phyloP scores from a whole-genome alignment of 2,888 invertebrate species.

The Euproctis similis region DNA sequence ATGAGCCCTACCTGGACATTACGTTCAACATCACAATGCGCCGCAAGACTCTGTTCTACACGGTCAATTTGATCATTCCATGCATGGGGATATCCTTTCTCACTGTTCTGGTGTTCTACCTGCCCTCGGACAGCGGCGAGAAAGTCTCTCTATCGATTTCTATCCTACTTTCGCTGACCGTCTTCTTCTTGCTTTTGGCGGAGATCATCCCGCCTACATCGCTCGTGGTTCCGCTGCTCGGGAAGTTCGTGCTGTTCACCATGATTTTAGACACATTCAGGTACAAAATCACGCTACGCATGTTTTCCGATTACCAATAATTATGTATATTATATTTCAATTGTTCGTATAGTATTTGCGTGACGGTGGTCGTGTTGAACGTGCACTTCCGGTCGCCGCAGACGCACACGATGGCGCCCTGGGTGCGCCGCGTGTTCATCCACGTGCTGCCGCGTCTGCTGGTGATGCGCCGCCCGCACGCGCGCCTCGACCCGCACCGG shows the following conservation, averaged over 20 bases:
- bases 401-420: slow-evolving; percentile 97
- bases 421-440: slow-evolving; percentile 96
- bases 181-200: slow-evolving; percentile 92
- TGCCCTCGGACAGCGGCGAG: slow-evolving; percentile 98
- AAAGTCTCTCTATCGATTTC: slow-evolving; percentile 98
- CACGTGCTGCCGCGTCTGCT: slow-evolving; percentile 95
- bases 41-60: slow-evolving; percentile 96
- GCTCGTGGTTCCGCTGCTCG: slow-evolving; percentile 92
- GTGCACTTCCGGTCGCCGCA: slow-evolving; percentile 98
- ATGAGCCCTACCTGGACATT: slow-evolving; percentile 95
- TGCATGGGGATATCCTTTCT: slow-evolving; percentile 98
- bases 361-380: slow-evolving; percentile 96
- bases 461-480: slow-evolving; percentile 91
- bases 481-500: slow-evolving; percentile 78
- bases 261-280: slow-evolving; percentile 97
- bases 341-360: slow-evolving; percentile 83
- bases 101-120: slow-evolving; percentile 97
- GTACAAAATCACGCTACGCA: slow-evolving; percentile 48
- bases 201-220: slow-evolving; percentile 84
- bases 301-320: background rate
- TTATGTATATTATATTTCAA: too few species aligned
- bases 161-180: slow-evolving; percentile 94
- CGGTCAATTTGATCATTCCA: slow-evolving; percentile 97
- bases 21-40: slow-evolving; percentile 99
- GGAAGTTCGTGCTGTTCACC: slow-evolving; percentile 96